Evolutionary conservation across 2,797 vertebrate genomes (phyloP).

Genomic region (Siniperca undulata): DNA sequence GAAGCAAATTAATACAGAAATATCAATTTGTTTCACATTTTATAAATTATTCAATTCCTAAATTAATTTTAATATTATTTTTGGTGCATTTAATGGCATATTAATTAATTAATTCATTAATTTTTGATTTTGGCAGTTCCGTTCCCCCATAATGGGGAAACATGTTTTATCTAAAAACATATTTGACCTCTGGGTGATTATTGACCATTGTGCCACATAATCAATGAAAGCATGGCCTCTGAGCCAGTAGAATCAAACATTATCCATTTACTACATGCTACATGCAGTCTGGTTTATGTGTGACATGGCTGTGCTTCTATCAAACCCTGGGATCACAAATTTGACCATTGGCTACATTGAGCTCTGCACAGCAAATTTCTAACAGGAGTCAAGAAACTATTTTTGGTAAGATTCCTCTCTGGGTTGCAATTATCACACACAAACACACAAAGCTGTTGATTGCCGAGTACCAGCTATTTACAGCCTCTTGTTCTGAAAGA

Average conservation of each 20-base stretch:
- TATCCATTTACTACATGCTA: slow-evolving; percentile 35
- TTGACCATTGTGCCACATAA: slow-evolving; percentile 58
- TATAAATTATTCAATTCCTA: too few species aligned
- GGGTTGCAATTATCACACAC: slow-evolving; percentile 67
- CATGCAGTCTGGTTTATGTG: slow-evolving; percentile 3
- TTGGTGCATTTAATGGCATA: too few species aligned
- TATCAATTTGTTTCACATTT: too few species aligned
- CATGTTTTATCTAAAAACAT: slow-evolving; percentile 62
- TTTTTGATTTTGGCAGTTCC: too few species aligned
- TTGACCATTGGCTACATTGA: background rate
- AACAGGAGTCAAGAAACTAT: slow-evolving; percentile 52
- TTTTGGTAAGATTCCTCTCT: slow-evolving; percentile 66
- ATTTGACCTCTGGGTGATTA: slow-evolving; percentile 64
- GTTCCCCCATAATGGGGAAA: background rate
- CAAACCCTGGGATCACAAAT: slow-evolving; percentile 11
- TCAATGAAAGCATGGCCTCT: slow-evolving; percentile 59
- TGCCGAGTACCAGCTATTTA: slow-evolving; percentile 76
- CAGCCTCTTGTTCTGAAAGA: slow-evolving; percentile 72
- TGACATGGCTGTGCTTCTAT: background rate
- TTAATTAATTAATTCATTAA: too few species aligned
- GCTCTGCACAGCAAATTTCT: slow-evolving; percentile 34
- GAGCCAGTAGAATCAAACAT: slow-evolving; percentile 22
- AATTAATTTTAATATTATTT: too few species aligned
- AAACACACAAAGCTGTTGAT: slow-evolving; percentile 83
- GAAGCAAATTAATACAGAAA: too few species aligned